Evolutionary conservation across 2,888 invertebrate genomes (phyloP).

Genomic region (Cerceris rybyensis): DNA sequence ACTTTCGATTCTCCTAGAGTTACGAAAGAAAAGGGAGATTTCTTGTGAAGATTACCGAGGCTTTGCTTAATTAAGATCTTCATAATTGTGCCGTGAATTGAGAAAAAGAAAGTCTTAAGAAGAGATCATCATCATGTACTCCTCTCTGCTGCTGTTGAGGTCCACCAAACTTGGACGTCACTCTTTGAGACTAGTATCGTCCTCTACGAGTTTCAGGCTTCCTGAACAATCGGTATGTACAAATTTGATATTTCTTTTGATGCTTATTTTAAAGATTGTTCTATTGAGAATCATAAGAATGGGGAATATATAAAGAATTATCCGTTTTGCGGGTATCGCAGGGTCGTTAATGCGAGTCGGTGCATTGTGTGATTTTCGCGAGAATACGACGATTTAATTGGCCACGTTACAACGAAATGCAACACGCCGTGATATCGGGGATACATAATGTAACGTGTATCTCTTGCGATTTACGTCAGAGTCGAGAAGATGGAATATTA

Average conservation of each 20-base stretch:
- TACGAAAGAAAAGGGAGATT: neutral
- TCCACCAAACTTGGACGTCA: constrained; percentile 56
- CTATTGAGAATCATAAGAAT: neutral
- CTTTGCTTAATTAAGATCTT: constrained; percentile 28
- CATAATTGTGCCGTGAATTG: constrained; percentile 23
- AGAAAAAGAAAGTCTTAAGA: neutral
- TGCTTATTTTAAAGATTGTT: neutral
- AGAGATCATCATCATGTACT: constrained; percentile 69
- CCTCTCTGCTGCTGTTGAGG: constrained; percentile 66
- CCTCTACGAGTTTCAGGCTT: constrained; percentile 76
- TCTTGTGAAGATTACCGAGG: neutral
- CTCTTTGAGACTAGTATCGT: constrained; percentile 69
- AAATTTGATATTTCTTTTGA: neutral
- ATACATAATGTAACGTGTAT: constrained; percentile 24
- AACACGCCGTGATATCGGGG: constrained; percentile 41
- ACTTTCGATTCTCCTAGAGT: no score
- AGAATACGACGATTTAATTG: constrained; percentile 26
- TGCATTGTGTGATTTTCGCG: neutral
- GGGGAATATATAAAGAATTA: neutral
- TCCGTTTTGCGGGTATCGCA: neutral
- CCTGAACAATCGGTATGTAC: constrained; percentile 79
- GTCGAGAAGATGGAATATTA: constrained; percentile 1
- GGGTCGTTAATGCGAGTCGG: neutral
- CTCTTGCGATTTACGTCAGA: constrained; percentile 2
- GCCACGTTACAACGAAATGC: constrained; percentile 26